Percentiles rank a stretch among this genome's conserved stretches.
These are phyloP conservation scores for Dipodomys stephensi DNA, from an alignment of 2,113 vertebrate species.

Conservation along the genomic window DNA sequence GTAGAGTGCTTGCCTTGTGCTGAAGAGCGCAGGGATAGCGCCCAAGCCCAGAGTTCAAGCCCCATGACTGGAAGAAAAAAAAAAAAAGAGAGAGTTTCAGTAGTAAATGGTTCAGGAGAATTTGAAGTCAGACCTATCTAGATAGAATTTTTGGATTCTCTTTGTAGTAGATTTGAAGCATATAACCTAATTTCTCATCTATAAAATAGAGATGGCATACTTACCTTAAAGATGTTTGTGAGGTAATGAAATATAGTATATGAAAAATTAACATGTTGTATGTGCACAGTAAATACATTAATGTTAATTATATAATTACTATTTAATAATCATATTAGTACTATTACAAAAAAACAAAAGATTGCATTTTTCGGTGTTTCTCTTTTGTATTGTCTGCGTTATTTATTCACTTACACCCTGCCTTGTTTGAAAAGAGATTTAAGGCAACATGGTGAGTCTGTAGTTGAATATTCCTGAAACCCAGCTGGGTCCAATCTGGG, in stretches of 20 bases:
- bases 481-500: slow-evolving; percentile 31
- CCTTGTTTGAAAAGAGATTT: slow-evolving; percentile 55
- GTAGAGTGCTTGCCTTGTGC: too few species aligned
- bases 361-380: slow-evolving; percentile 4
- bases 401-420: slow-evolving; percentile 48
- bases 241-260: slow-evolving; percentile 1
- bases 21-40: too few species aligned
- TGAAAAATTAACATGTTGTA: neutral
- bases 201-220: slow-evolving; percentile 9
- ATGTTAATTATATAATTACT: slow-evolving; percentile 3
- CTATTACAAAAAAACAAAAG: slow-evolving; percentile 32
- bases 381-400: slow-evolving; percentile 50
- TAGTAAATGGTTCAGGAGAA: neutral
- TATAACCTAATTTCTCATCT: slow-evolving; percentile 50
- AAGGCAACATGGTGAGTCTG: slow-evolving; percentile 38
- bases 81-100: neutral
- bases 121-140: slow-evolving; percentile 12
- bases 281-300: neutral
- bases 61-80: too few species aligned
- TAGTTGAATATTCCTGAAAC: slow-evolving; percentile 57
- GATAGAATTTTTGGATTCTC: slow-evolving; percentile 3
- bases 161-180: slow-evolving; percentile 40
- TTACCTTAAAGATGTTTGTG: neutral
- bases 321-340: neutral
- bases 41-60: too few species aligned